Base-by-base conservation (phyloP, 2,797 vertebrate genomes). In the Tarsius wallacei region DNA sequence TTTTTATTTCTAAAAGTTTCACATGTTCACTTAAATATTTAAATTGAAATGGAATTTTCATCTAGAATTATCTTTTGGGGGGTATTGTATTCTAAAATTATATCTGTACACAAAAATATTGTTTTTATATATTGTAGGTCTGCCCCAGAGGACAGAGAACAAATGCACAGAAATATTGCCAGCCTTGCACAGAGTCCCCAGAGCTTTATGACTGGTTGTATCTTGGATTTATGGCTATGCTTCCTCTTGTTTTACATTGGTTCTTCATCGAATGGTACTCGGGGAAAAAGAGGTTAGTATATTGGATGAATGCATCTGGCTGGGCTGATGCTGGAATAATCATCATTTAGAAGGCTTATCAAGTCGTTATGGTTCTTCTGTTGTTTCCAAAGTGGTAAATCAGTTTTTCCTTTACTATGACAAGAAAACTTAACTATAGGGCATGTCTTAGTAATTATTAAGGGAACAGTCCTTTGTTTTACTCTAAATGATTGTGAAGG, bases 181-280 rank as follows among this genome's bases (percentile, higher is more conserved):
- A 99, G 59, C 99, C 98, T 31, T 99, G 99, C 92, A 90, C 66
- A 0, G 99, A 99, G 16, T 99, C 99, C 24, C 99, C 99, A 0
- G 99, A 99, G 88, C 99, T 99, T 59, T 99, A 99, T 6, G 99
- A 99, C 84, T 99, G 99, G 99, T 99, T 99, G 7, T 99, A 99
- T 74, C 99, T 99, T 71, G 99, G 99, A 63, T 99, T 99, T 97
- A 99, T 99, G 99, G 99, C 99, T 63, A 99, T 99, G 99, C 98
- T 99, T 13, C 99, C 99, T 1, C 98, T 99, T 6, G 99, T 99
- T 66, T 97, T 99, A 90, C 99, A 99, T 98, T 99, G 99, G 99
- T 99, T 99, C 98, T 99, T 99, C 94, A 99, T 99, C 7, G 99
- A 99, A 97, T 99, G 99, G 99, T 99, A 99, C 97, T 99, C 99